phyloP scores from a whole-genome alignment of 2,797 vertebrate genomes.

The Syncerus caffer region DNA sequence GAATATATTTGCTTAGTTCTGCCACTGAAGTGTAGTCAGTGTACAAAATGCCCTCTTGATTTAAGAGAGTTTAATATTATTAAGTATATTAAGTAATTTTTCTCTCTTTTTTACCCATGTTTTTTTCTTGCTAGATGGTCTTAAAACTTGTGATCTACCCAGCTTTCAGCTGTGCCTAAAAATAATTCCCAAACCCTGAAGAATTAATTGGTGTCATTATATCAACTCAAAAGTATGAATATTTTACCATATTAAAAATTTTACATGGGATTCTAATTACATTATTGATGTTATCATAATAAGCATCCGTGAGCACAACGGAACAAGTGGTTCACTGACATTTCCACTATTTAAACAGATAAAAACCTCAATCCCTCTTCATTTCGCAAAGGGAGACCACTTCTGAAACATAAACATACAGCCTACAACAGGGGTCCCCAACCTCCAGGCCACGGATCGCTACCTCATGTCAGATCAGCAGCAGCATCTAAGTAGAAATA shows the following conservation, averaged over 20 bases:
- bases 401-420: background rate
- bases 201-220: slow-evolving; percentile 56
- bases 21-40: background rate
- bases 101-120: background rate
- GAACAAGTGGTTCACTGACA: background rate
- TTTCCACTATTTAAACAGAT: background rate
- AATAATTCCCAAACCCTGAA: slow-evolving; percentile 45
- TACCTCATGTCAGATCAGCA: background rate
- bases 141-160: background rate
- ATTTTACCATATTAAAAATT: slow-evolving; percentile 61
- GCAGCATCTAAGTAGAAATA: background rate
- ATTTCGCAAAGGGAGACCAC: background rate
- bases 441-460: accelerated
- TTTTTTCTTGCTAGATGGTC: background rate
- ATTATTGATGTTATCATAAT: background rate
- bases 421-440: background rate
- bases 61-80: background rate
- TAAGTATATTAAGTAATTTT: background rate
- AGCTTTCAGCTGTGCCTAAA: slow-evolving; percentile 53
- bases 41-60: background rate
- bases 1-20: background rate
- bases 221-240: slow-evolving; percentile 60
- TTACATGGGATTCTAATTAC: slow-evolving; percentile 52
- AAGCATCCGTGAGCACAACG: background rate
- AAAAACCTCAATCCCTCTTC: background rate